Evolutionary conservation across 1,140 invertebrate genomes (phyloP), one percentile per base, ranked within the genome.

Genomic region (Conopomorpha cramerella): DNA sequence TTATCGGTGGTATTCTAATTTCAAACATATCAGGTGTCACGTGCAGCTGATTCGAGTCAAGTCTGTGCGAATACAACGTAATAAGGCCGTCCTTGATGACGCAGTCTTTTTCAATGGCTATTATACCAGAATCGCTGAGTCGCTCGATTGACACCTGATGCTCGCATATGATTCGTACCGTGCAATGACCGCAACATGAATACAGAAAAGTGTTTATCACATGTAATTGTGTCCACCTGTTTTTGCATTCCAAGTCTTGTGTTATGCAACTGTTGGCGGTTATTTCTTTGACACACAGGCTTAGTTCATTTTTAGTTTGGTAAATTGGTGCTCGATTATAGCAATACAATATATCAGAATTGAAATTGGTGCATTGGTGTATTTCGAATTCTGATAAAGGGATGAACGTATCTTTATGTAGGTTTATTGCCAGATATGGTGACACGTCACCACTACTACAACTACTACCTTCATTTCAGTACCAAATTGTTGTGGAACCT

Each of bases 401-500:
- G 11, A 38, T 12, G 19, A 27, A 38, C 7, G 28, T 14, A 26
- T 38, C 36, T 12, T 30, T 30, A 15, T 38, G 28, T 12, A 38
- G 8, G 29, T 38, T 38, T 12, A 38, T 38, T 23, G 17, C 36
- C 4, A 38, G 12, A 16, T 31, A 25, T 3, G 30, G 13, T 30
- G 36, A n/a, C n/a, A n/a, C n/a, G n/a, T n/a, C n/a, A n/a, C n/a
- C n/a, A n/a, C 8, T 19, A 30, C 28, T n/a, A 11, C 28, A 11
- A 16, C 15, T 19, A 31, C 12, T n/a, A 8, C 31, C 7, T 14
- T 8, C 29, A 31, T 25, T 7, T 19, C 17, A n/a, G 30, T 26
- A 1, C 15, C 14, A 2, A 14, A n/a, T 25, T 30, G 8, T 10
- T 25, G 28, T 3, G 15, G 36, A 31, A 30, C 23, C 2, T 28